Conservation (phyloP, 1,140 invertebrate genomes). For the Globodera ellingtonae region DNA sequence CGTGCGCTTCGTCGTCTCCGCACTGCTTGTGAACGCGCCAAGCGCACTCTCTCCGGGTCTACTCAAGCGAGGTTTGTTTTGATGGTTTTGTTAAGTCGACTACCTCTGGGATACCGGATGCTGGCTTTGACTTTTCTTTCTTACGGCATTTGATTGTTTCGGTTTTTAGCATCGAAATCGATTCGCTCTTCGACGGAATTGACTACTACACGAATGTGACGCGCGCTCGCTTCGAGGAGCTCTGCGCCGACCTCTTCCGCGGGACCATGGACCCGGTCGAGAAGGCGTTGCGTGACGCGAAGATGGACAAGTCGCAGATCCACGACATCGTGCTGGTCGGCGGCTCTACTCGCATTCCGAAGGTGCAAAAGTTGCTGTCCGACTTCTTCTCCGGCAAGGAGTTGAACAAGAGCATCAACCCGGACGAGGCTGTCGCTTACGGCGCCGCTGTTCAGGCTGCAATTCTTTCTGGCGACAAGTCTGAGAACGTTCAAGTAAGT, state of each 20-base stretch:
- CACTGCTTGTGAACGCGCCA: conserved; percentile 91
- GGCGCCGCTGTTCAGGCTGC: conserved; percentile 77
- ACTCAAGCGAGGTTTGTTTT: conserved; percentile 77
- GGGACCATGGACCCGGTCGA: no score
- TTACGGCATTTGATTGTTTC: conserved; percentile 1
- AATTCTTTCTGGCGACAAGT: conserved; percentile 90
- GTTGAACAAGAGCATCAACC: conserved; percentile 78
- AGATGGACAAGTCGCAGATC: conserved; percentile 81
- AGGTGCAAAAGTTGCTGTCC: conserved; percentile 80
- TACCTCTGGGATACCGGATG: background rate
- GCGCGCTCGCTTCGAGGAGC: no score
- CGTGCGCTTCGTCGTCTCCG: conserved; percentile 84
- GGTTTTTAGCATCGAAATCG: conserved; percentile 82
- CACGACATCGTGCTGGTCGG: conserved; percentile 95
- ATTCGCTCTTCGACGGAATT: conserved; percentile 82
- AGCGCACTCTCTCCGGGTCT: conserved; percentile 87
- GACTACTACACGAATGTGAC: conserved; percentile 87
- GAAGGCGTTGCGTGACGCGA: conserved; percentile 70
- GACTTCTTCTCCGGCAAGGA: conserved; percentile 76
- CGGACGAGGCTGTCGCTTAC: conserved; percentile 67
- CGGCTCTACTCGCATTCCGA: conserved; percentile 94
- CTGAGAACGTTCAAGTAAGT: conserved; percentile 77
- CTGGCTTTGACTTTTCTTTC: conserved; percentile 10
- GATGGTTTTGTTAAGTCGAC: no score
- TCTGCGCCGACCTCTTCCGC: no score